Percentiles rank a stretch among this genome's conserved stretches.
phyloP scores from a whole-genome alignment of 2,113 vertebrate species.

The Regulus satrapa region DNA sequence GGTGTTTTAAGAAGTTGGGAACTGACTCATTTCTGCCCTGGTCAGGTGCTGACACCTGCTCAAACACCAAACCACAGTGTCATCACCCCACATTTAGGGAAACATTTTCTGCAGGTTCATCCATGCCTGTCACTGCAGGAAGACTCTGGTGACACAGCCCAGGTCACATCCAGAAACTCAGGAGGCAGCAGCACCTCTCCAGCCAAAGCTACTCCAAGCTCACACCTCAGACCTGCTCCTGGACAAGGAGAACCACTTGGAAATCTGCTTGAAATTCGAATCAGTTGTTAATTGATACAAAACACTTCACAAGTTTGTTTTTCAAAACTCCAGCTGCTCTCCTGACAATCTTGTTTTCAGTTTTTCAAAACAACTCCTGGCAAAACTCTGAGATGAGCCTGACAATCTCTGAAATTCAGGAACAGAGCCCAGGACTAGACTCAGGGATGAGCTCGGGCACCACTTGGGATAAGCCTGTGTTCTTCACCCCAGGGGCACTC shows the following conservation, averaged over 20 bases:
- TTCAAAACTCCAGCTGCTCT: neutral
- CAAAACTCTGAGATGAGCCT: neutral
- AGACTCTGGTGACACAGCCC: neutral
- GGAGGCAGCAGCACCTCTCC: neutral
- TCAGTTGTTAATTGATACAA: neutral
- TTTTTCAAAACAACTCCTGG: neutral
- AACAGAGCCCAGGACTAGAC: neutral
- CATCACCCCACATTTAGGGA: neutral
- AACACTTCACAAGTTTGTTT: neutral
- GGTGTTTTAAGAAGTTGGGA: neutral
- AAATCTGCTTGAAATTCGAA: neutral
- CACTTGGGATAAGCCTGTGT: neutral
- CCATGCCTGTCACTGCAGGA: neutral
- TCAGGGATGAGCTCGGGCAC: neutral
- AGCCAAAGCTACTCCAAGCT: neutral
- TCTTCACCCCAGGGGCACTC: neutral
- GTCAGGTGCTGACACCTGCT: neutral
- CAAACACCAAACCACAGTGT: fast-evolving
- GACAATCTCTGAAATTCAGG: neutral
- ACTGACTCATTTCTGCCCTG: neutral
- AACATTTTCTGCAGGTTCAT: neutral
- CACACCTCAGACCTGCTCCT: neutral
- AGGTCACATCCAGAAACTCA: neutral
- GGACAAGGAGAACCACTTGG: neutral
- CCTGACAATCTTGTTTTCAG: neutral